A percentile compares a stretch with the other conserved stretches of the same genome.
Conservation (phyloP, 2,888 invertebrate species). For the Malthinus seriepunctatus region DNA sequence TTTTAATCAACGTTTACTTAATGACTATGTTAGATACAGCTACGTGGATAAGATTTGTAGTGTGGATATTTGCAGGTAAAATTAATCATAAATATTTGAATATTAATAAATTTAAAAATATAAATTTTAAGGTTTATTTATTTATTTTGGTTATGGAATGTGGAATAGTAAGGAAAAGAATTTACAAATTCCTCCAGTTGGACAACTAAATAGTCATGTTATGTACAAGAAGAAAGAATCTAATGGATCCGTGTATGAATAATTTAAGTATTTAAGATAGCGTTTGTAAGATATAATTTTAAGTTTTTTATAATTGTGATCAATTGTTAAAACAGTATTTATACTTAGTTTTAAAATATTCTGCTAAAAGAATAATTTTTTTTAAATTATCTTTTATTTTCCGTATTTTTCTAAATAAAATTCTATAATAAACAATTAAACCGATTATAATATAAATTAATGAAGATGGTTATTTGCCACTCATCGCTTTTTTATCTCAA, state of each 20-base stretch:
- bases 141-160: constrained; percentile 75
- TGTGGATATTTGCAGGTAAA: constrained; percentile 82
- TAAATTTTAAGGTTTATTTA: constrained; percentile 63
- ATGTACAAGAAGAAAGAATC: not conserved
- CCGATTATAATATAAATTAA: not conserved
- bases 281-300: not conserved
- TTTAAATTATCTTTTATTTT: not conserved
- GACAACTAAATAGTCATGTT: not conserved
- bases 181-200: not conserved
- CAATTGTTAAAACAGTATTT: not conserved
- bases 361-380: not conserved
- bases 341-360: constrained; percentile 1
- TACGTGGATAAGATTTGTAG: constrained; percentile 80
- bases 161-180: constrained; percentile 64
- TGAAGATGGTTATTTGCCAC: not conserved
- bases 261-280: not conserved
- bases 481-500: constrained; percentile 23
- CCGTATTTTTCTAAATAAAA: not conserved
- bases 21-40: constrained; percentile 77
- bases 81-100: constrained; percentile 19
- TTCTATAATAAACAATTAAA: not conserved
- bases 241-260: not conserved
- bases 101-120: not conserved
- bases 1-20: constrained; percentile 81
- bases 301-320: not conserved